Conservation (phyloP, 2,888 invertebrate species). For the Entomobrya proxima region DNA sequence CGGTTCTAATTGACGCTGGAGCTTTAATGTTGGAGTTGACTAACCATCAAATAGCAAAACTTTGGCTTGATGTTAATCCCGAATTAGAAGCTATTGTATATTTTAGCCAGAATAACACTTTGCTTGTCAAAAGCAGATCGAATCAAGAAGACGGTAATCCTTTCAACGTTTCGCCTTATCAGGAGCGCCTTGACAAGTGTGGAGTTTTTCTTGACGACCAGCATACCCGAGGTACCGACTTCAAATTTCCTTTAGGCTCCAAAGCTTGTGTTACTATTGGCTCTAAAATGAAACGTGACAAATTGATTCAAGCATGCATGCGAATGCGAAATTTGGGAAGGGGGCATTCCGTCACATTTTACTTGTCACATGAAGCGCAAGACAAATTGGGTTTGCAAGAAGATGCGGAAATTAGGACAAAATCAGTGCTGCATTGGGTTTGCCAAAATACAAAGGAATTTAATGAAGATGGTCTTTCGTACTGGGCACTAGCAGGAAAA, state of each 20-base stretch:
- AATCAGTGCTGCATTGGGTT: constrained; percentile 34
- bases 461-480: constrained; percentile 33
- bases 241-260: constrained; percentile 4
- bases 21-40: constrained; percentile 70
- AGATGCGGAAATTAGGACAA: neutral
- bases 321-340: constrained; percentile 36
- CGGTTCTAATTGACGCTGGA: constrained; percentile 69
- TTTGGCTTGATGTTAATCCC: constrained; percentile 63
- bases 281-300: constrained; percentile 30
- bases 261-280: constrained; percentile 52
- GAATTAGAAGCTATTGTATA: constrained; percentile 54
- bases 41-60: constrained; percentile 70
- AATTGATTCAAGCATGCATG: constrained; percentile 58
- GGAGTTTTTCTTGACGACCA: constrained; percentile 53
- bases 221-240: constrained; percentile 54
- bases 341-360: constrained; percentile 56
- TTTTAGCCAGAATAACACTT: constrained; percentile 26
- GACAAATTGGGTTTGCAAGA: constrained; percentile 48
- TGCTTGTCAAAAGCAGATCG: constrained; percentile 7
- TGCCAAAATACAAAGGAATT: constrained; percentile 19
- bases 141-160: neutral
- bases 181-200: constrained; percentile 34
- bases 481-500: constrained; percentile 26
- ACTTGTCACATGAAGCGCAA: constrained; percentile 64
- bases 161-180: constrained; percentile 37